These are phyloP conservation scores for Anseranas semipalmata DNA, from an alignment of 2,113 vertebrate genomes.

Conservation along the genomic window DNA sequence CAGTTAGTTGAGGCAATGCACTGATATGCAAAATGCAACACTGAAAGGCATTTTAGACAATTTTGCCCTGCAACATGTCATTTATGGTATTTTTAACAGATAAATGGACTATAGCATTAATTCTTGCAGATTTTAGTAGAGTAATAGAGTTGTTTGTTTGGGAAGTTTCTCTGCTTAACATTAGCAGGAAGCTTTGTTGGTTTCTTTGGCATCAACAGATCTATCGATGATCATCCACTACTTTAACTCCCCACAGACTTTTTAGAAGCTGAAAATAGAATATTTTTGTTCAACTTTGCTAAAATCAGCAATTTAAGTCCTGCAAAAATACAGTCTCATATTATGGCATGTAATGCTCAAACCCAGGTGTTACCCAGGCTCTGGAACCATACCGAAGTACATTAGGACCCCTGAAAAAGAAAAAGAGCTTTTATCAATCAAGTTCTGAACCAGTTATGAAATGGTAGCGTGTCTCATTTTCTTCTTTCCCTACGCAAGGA, in stretches of 20 bases:
- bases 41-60: background rate
- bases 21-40: accelerated
- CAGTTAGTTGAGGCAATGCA: background rate
- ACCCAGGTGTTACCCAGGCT: background rate
- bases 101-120: background rate
- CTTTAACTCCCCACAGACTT: background rate
- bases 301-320: background rate
- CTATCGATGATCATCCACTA: background rate
- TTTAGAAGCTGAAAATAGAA: background rate
- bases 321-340: background rate
- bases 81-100: background rate
- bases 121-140: background rate
- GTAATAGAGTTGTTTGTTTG: background rate
- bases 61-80: background rate
- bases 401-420: background rate
- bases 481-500: background rate
- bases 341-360: background rate
- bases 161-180: background rate
- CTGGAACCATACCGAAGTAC: background rate
- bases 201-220: background rate
- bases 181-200: background rate
- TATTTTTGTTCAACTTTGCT: background rate
- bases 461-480: background rate
- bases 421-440: background rate
- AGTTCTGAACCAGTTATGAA: background rate